Base-by-base conservation (phyloP, 92 coral and sea anemone species). In the Palythoa grandis region DNA sequence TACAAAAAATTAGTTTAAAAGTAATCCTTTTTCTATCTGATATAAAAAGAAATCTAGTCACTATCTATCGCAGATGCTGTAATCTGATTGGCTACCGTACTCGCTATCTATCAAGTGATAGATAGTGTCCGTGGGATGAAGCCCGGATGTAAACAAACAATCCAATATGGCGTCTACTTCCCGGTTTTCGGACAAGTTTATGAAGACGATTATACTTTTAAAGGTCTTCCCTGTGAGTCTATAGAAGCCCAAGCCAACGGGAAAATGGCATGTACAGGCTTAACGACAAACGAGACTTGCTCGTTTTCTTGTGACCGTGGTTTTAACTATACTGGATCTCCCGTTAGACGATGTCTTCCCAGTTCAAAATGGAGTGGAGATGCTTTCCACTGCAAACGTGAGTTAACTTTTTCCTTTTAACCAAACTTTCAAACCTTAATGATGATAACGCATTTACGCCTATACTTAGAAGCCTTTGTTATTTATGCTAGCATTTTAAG, bases 221-320 rank as follows among this genome's bases (percentile, higher is more conserved):
- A 7, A 89, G 92, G 77, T 73, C 79, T 79, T 22, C 92, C 92
- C 11, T 89, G 92, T 82, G 87, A 80, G 61, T 10, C 52, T 10
- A 65, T 89, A 11, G 23, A 69, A 47, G 53, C 89, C 29, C 87
- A 89, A 9, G 5, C 50, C 5, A 50, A 89, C 61, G 92, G 92
- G 13, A n/a, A 40, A 9, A 86, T 89, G 89, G 10, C 2, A 3
- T 89, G 92, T 52, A 61, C 87, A 6, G 92, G 89, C 15, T 48
- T 53, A 13, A 86, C 83, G 2, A 89, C 89, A 17, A 75, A 74
- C 24, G 67, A 72, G 22, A 82, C 47, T 19, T 89, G 92, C 72
- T 14, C 73, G 7, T 86, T 89, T 65, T 56, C 92, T 13, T 89
- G 92, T 65, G 57, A 82, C 12, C 78, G 54, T 15, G 92, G 92